A percentile compares a stretch with the other conserved stretches of the same genome.
Evolutionary conservation across 2,797 vertebrate genomes (phyloP).

Genomic region (Mycteria americana): DNA sequence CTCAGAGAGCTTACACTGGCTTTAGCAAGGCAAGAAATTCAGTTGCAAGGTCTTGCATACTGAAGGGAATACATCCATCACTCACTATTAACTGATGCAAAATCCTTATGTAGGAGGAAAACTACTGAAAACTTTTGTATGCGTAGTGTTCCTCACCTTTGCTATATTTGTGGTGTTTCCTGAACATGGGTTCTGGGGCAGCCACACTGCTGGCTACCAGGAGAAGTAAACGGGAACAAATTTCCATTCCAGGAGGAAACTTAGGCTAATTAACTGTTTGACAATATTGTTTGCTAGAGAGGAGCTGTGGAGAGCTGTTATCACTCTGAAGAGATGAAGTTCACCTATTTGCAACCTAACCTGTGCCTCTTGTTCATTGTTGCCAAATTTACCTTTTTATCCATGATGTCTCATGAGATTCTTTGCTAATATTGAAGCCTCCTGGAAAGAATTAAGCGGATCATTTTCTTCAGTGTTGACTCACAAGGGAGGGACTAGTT

Average conservation of each 20-base stretch:
- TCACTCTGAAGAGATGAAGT: background rate
- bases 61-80: background rate
- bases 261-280: background rate
- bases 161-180: background rate
- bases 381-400: background rate
- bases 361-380: background rate
- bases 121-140: background rate
- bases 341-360: background rate
- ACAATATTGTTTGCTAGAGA: background rate
- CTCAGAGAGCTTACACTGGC: background rate
- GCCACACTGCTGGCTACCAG: background rate
- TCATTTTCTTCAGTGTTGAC: background rate
- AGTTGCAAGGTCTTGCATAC: background rate
- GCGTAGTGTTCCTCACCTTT: background rate
- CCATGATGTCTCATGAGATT: fast-evolving
- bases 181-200: background rate
- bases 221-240: background rate
- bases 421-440: background rate
- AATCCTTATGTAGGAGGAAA: background rate
- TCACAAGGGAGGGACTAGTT: background rate
- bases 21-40: background rate
- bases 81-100: background rate
- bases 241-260: background rate
- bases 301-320: background rate
- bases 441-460: background rate